A percentile compares a stretch with the other conserved stretches of the same genome.
Evolutionary conservation across 1,140 invertebrate species (phyloP).

Genomic region (Trinorchestia longiramus): DNA sequence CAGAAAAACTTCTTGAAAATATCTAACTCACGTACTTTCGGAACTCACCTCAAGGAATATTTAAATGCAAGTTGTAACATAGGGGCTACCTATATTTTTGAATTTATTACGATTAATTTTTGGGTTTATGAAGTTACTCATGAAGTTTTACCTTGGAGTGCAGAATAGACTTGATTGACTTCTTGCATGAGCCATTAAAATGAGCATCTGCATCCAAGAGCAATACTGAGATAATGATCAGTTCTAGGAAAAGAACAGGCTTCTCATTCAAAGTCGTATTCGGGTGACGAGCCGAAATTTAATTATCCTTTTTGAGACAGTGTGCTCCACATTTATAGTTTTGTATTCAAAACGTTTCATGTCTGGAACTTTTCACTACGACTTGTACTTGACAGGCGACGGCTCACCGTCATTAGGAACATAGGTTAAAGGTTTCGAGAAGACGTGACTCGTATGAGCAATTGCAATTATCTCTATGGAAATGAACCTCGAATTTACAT

Average conservation of each 20-base stretch:
- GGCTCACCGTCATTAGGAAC: constrained; percentile 28
- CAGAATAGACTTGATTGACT: neutral
- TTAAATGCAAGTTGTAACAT: neutral
- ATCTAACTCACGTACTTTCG: neutral
- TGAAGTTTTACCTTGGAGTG: neutral
- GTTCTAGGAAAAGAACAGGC: neutral
- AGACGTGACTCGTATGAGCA: constrained; percentile 17
- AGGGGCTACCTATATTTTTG: neutral
- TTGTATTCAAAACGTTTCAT: neutral
- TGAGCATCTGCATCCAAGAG: neutral
- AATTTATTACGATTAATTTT: neutral
- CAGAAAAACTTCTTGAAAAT: neutral
- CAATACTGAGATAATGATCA: constrained; percentile 29
- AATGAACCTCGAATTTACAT: constrained; percentile 42
- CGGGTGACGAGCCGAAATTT: neutral
- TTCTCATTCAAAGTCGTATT: neutral
- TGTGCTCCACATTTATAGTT: constrained; percentile 13
- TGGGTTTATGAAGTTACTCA: neutral
- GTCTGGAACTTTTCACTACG: neutral
- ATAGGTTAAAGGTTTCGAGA: constrained; percentile 24
- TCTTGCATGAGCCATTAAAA: neutral
- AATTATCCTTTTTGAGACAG: neutral
- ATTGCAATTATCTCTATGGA: constrained; percentile 41
- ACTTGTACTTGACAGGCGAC: neutral
- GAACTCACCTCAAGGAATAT: neutral